Conservation (phyloP, 2,113 vertebrate genomes). For the Dipodomys spectabilis region DNA sequence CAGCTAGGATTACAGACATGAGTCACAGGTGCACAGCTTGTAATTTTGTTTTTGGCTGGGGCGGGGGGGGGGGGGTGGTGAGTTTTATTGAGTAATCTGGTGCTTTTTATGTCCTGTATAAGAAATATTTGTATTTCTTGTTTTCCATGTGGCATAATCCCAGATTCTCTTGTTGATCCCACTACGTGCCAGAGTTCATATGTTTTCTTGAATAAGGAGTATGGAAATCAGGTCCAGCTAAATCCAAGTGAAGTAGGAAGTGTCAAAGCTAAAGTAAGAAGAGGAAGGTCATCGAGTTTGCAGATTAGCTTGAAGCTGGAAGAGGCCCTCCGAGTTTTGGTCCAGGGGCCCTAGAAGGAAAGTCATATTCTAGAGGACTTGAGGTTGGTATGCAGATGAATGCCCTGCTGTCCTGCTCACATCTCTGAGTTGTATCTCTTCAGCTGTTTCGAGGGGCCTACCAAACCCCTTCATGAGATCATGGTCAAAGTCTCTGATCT, state of each 20-base stretch:
- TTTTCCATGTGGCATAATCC: neutral
- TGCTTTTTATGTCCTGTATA: neutral
- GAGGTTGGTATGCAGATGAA: neutral
- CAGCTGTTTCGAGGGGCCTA: neutral
- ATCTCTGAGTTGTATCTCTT: neutral
- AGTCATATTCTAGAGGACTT: neutral
- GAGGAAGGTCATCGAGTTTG: neutral
- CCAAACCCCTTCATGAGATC: neutral
- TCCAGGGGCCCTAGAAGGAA: neutral
- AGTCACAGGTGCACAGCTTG: neutral
- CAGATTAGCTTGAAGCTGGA: neutral
- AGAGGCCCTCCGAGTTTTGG: slow-evolving; percentile 10
- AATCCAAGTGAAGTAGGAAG: neutral
- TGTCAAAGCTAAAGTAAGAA: neutral
- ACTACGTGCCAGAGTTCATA: neutral
- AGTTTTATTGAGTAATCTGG: neutral
- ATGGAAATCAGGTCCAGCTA: neutral
- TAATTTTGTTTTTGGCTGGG: neutral
- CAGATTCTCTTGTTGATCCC: neutral
- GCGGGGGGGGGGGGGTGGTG: neutral
- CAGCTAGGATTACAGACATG: too few species aligned
- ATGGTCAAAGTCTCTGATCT: neutral
- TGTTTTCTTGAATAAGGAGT: neutral
- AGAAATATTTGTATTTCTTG: neutral
- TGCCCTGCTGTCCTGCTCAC: neutral